phyloP scores from a whole-genome alignment of 2,888 invertebrate species.

The Ophonus ardosiacus region DNA sequence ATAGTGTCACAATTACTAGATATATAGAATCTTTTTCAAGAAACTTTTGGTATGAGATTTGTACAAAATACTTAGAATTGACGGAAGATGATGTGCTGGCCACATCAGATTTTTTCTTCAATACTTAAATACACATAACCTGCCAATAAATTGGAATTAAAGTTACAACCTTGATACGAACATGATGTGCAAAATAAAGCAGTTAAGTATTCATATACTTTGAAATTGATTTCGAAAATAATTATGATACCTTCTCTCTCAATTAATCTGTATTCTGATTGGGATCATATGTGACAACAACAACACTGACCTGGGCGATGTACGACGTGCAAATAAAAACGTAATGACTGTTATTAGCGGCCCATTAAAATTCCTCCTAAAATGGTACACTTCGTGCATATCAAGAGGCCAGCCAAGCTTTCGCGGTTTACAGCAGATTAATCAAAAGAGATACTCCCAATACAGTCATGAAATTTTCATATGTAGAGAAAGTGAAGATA shows the following conservation, averaged over 20 bases:
- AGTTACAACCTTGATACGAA: too few relatives aligned
- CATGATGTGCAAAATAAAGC: too few relatives aligned
- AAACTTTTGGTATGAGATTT: too few relatives aligned
- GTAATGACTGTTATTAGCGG: constrained; percentile 66
- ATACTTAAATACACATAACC: too few relatives aligned
- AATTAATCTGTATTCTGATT: neutral
- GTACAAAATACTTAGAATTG: too few relatives aligned
- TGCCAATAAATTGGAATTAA: too few relatives aligned
- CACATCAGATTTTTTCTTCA: too few relatives aligned
- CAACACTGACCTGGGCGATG: constrained; percentile 59
- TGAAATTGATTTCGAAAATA: neutral
- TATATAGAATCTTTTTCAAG: too few relatives aligned
- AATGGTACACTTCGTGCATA: constrained; percentile 59
- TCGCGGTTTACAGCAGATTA: constrained; percentile 52
- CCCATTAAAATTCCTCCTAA: constrained; percentile 65
- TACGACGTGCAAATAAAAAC: constrained; percentile 67
- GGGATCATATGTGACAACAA: constrained; percentile 46
- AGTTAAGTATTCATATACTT: too few relatives aligned
- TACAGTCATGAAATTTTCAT: neutral
- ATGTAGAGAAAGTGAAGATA: neutral
- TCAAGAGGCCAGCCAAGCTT: constrained; percentile 36
- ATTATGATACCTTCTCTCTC: neutral
- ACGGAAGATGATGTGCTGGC: too few relatives aligned
- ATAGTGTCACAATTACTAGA: too few relatives aligned
- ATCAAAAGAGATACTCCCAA: neutral